phyloP scores from a whole-genome alignment of 2,113 vertebrate genomes.

The Zosterops hypoxanthus region DNA sequence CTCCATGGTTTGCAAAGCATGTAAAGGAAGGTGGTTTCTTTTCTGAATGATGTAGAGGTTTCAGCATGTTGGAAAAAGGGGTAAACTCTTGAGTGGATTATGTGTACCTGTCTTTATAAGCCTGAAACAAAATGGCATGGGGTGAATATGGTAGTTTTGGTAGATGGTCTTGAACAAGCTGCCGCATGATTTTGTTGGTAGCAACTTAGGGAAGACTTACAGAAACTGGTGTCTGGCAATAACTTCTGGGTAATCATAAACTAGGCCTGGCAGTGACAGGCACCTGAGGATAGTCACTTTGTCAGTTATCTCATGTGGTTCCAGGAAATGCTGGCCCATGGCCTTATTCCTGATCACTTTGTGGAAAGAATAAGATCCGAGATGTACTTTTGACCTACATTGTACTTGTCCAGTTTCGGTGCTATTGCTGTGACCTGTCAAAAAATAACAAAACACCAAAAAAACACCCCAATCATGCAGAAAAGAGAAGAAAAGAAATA shows the following conservation, averaged over 20 bases:
- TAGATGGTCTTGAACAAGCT: neutral
- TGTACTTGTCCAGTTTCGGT: neutral
- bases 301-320: neutral
- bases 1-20: neutral
- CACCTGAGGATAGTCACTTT: neutral
- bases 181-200: neutral
- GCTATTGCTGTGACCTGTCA: neutral
- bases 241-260: neutral
- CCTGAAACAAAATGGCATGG: neutral
- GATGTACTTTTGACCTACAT: neutral
- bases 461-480: neutral
- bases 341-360: neutral
- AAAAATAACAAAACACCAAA: neutral
- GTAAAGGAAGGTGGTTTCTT: neutral
- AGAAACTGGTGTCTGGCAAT: neutral
- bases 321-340: neutral
- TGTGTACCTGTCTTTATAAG: neutral
- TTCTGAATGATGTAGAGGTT: neutral
- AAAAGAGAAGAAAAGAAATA: neutral
- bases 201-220: neutral
- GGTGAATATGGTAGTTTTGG: neutral
- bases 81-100: neutral
- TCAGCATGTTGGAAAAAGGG: neutral
- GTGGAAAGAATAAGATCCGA: neutral
- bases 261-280: neutral